Conservation (phyloP, 2,888 invertebrate species). For the Leptothorax acervorum region DNA sequence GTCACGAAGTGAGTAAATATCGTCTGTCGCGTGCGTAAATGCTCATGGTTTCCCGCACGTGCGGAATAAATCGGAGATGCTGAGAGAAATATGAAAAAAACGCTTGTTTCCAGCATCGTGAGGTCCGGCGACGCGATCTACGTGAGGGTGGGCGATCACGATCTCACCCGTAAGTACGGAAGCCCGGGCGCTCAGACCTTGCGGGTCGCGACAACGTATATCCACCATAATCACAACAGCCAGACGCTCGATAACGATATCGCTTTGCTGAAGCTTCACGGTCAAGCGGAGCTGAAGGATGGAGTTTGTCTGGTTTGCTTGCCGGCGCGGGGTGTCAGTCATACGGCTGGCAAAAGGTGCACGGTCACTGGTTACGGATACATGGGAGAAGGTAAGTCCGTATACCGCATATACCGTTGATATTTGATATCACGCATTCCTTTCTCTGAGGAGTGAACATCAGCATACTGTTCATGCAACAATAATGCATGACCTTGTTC, state of each 20-base stretch:
- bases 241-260: slow-evolving; percentile 98
- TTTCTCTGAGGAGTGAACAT: neutral
- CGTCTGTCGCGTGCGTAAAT: neutral
- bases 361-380: slow-evolving; percentile 98
- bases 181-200: slow-evolving; percentile 96
- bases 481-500: slow-evolving; percentile 44
- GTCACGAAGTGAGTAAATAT: slow-evolving; percentile 92
- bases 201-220: slow-evolving; percentile 96
- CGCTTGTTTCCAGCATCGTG: slow-evolving; percentile 90
- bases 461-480: neutral
- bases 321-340: slow-evolving; percentile 95
- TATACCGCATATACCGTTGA: neutral
- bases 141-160: slow-evolving; percentile 96
- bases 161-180: slow-evolving; percentile 95
- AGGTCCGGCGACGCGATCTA: slow-evolving; percentile 97
- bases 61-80: neutral
- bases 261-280: slow-evolving; percentile 95
- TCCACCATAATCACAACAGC: slow-evolving; percentile 98
- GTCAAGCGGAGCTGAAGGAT: slow-evolving; percentile 95
- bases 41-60: neutral
- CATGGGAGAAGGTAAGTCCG: slow-evolving; percentile 94
- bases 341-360: slow-evolving; percentile 95
- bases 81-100: slow-evolving; percentile 11
- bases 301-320: slow-evolving; percentile 95
- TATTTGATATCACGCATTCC: neutral